Evolutionary conservation across 1,140 invertebrate genomes (phyloP).

Genomic region (Macrocentrus cingulum): DNA sequence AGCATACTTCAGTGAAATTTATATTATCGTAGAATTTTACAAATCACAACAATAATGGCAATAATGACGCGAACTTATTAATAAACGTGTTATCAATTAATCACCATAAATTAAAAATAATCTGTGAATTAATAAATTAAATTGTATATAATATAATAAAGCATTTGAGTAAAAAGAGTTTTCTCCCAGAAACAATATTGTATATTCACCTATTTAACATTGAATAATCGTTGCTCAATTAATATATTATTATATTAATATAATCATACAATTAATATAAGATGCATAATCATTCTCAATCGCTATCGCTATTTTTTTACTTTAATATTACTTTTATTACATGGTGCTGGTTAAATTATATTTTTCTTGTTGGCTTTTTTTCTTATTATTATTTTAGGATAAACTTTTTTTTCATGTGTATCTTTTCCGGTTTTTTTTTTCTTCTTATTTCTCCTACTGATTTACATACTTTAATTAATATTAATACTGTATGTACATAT

Average conservation of each 20-base stretch:
- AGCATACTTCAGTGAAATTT: constrained; percentile 53
- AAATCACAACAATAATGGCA: constrained; percentile 55
- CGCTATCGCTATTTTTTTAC: constrained; percentile 52
- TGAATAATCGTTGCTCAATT: constrained; percentile 13
- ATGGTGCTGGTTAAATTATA: constrained; percentile 56
- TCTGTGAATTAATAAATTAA: no score
- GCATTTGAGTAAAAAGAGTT: neutral
- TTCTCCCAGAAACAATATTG: neutral
- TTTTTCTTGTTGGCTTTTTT: constrained; percentile 24
- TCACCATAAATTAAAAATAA: no score
- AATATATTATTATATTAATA: no score
- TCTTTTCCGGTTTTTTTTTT: constrained; percentile 12
- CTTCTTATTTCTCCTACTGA: constrained; percentile 1
- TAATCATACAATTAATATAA: no score
- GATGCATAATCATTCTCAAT: constrained; percentile 40
- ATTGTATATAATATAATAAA: constrained; percentile 27
- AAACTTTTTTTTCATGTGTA: constrained; percentile 15
- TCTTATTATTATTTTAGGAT: constrained; percentile 23
- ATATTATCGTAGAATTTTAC: constrained; percentile 56
- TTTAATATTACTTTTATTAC: constrained; percentile 57
- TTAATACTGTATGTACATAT: constrained; percentile 49
- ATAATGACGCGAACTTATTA: constrained; percentile 43
- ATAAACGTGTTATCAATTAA: constrained; percentile 28
- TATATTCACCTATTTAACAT: constrained; percentile 31
- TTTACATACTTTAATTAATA: constrained; percentile 33